These are phyloP conservation scores for Phengaris arion DNA, from an alignment of 2,888 invertebrate genomes.

Conservation along the genomic window DNA sequence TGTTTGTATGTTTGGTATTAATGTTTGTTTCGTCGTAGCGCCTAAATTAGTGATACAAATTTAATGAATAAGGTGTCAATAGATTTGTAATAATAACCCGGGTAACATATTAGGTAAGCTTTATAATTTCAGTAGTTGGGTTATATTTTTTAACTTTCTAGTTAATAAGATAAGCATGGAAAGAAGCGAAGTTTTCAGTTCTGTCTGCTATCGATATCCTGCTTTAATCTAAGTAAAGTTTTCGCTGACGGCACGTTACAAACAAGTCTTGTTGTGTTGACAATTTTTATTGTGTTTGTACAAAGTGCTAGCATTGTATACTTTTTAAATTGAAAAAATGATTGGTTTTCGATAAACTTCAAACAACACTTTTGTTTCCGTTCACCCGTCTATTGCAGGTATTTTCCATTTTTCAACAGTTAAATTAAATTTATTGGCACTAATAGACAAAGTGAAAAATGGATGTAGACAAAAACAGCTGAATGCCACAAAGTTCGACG, in stretches of 20 bases:
- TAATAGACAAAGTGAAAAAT: background rate
- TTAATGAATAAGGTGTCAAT: too few species aligned
- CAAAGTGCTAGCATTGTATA: conserved; percentile 10
- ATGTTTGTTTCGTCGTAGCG: too few species aligned
- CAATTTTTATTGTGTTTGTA: conserved; percentile 24
- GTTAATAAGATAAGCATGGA: too few species aligned
- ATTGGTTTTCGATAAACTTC: conserved; percentile 26
- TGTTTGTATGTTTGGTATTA: too few species aligned
- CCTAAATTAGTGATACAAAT: too few species aligned
- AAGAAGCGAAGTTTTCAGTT: background rate
- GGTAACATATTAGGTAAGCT: too few species aligned
- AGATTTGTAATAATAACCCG: too few species aligned
- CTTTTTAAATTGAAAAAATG: conserved; percentile 28
- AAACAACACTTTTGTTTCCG: conserved; percentile 18
- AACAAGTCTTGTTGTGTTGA: conserved; percentile 9
- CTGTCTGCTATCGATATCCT: background rate
- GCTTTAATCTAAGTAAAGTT: conserved; percentile 23
- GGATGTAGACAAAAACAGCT: background rate
- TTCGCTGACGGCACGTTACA: conserved; percentile 6
- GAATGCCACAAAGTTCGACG: background rate
- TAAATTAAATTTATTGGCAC: conserved; percentile 8
- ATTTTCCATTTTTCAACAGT: background rate
- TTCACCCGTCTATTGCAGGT: conserved; percentile 17
- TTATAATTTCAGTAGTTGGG: too few species aligned
- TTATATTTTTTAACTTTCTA: too few species aligned